phyloP scores from a whole-genome alignment of 30 jellyfish, hydroid and myxozoan species.

The Chrysaora quinquecirrha region DNA sequence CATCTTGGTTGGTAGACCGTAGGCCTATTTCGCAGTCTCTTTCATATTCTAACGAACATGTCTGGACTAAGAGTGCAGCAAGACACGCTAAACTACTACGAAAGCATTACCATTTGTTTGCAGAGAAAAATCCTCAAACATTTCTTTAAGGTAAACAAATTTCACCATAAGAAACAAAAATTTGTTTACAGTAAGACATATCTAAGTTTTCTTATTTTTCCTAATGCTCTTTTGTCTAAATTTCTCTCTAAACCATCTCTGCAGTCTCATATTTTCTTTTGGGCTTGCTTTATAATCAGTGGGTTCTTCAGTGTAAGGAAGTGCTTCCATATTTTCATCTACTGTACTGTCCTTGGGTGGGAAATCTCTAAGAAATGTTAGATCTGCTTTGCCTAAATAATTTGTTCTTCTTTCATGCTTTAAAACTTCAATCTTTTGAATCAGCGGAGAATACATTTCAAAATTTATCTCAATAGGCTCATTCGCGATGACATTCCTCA shows the following conservation, averaged over 20 bases:
- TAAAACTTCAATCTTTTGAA: conserved; percentile 91
- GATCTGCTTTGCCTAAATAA: conserved; percentile 47
- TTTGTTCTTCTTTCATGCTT: conserved; percentile 90
- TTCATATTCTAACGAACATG: too few species aligned
- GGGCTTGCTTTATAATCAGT: conserved; percentile 40
- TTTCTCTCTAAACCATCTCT: conserved; percentile 39
- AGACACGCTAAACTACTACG: too few species aligned
- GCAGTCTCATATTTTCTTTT: conserved; percentile 19
- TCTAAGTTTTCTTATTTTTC: background rate
- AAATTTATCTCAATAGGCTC: conserved; percentile 91
- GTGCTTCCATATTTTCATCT: conserved; percentile 84
- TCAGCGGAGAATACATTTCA: conserved; percentile 84
- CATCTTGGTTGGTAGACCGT: too few species aligned
- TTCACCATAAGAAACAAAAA: too few species aligned
- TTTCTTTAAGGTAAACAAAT: too few species aligned
- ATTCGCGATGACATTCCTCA: conserved; percentile 85
- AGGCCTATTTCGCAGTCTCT: too few species aligned
- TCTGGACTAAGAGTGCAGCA: too few species aligned
- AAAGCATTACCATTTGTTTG: too few species aligned
- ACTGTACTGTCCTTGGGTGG: conserved; percentile 90
- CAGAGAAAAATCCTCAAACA: too few species aligned
- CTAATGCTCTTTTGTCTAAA: conserved; percentile 28
- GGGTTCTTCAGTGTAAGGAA: conserved; percentile 92
- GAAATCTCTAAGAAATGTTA: conserved; percentile 76
- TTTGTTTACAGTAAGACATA: too few species aligned